Evolutionary conservation across 2,888 invertebrate species (phyloP), one percentile per base, ranked within the genome.

Genomic region (Conistra vaccinii): DNA sequence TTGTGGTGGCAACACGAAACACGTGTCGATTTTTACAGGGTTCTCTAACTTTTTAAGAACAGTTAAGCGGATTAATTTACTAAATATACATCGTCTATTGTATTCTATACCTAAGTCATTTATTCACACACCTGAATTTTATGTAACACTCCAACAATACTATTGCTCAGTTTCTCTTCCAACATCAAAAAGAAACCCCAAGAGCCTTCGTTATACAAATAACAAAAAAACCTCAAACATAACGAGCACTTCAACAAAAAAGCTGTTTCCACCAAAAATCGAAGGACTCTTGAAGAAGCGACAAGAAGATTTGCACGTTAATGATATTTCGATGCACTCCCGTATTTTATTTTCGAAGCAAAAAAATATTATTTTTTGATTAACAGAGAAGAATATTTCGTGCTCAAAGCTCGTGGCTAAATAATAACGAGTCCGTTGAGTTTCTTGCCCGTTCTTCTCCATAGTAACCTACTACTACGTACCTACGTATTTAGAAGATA

Each of bases 161-260:
- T n/a, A 32, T 51, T n/a, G n/a, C 51, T 57, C n/a, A 23, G 55
- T 53, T 17, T 12, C 12, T 45, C 32, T 26, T 17, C 6, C 3
- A 62, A 35, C 17, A 26, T 42, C 10, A 20, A 35, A 20, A 57
- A 57, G 12, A 42, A 51, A 32, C 6, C 48, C 7, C 7, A 58
- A 65, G 60, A 51, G 20, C 53, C 29, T 55, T 82, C 77, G 62
- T 58, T 45, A 58, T 0, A 57, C 39, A 55, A 63, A 73, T 60
- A 60, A 76, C 14, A 51, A 68, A 58, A 70, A 61, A 29, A 45
- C 17, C 48, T 42, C 20, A 42, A 70, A 69, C n/a, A 32, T 82
- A 84, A 84, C 58, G 84, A 72, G 20, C 80, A 61, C 81, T 84
- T 42, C 53, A 78, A 71, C n/a, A 63, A 78, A 77, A 69, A 61